These are phyloP conservation scores for Coluber constrictor DNA, from an alignment of 2,797 vertebrate genomes.

Conservation along the genomic window DNA sequence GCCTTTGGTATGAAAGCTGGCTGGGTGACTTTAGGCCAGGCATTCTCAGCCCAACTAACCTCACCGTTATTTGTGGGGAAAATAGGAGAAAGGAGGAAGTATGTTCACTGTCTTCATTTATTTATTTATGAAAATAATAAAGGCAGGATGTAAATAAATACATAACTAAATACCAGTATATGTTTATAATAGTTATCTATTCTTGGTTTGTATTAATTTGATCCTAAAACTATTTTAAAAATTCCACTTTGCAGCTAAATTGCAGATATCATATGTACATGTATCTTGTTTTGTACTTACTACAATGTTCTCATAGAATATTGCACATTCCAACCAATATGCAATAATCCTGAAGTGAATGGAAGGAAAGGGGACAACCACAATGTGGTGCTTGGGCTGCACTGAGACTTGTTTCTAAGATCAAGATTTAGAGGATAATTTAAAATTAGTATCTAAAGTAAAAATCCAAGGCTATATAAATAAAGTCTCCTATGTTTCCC, in stretches of 20 bases:
- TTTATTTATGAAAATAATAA: background rate
- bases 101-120: background rate
- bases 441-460: background rate
- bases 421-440: background rate
- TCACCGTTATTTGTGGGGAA: background rate
- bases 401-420: background rate
- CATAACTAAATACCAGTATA: background rate
- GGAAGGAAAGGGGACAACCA: background rate
- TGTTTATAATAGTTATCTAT: background rate
- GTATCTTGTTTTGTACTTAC: background rate
- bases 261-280: background rate
- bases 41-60: background rate
- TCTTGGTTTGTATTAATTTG: background rate
- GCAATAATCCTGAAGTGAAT: background rate
- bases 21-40: background rate
- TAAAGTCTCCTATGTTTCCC: background rate
- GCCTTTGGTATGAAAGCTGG: background rate
- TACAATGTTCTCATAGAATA: background rate
- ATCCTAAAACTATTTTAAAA: background rate
- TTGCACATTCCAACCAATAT: background rate
- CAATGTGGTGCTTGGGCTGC: background rate
- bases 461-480: background rate
- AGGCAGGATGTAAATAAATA: background rate
- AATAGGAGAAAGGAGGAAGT: background rate
- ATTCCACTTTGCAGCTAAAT: background rate